phyloP scores from a whole-genome alignment of 2,797 vertebrate species.

The Esox masquinongy region DNA sequence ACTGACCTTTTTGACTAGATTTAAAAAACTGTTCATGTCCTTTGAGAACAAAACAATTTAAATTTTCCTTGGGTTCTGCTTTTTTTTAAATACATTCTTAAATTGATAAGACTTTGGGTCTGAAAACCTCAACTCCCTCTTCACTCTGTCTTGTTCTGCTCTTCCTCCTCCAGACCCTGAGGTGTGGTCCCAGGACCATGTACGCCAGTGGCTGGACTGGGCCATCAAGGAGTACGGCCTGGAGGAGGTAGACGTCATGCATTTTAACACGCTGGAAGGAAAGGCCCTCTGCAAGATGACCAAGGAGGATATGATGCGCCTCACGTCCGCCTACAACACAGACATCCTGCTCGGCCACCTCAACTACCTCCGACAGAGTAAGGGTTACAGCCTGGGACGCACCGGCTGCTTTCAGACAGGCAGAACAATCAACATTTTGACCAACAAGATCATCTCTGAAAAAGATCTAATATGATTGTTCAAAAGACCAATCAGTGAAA shows the following conservation, averaged over 20 bases:
- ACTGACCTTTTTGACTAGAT: not conserved
- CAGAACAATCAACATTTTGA: too few relatives aligned
- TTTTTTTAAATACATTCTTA: not conserved
- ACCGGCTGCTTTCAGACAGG: too few relatives aligned
- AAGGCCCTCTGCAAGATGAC: conserved; percentile 83
- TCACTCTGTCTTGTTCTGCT: not conserved
- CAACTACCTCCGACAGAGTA: conserved; percentile 85
- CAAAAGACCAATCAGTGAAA: too few relatives aligned
- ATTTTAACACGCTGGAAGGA: conserved; percentile 81
- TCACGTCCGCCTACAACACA: conserved; percentile 82
- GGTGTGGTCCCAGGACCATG: conserved; percentile 82
- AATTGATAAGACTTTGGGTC: not conserved
- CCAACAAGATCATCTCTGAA: too few relatives aligned
- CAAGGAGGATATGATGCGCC: conserved; percentile 83
- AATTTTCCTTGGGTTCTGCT: not conserved
- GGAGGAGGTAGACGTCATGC: conserved; percentile 77
- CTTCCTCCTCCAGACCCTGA: conserved; percentile 66
- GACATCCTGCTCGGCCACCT: conserved; percentile 88
- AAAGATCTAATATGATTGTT: too few relatives aligned
- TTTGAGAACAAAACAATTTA: not conserved
- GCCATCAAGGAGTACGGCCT: conserved; percentile 85
- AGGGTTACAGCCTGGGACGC: conserved; percentile 34
- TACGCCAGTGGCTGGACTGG: conserved; percentile 85
- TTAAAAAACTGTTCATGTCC: not conserved
- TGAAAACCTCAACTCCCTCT: not conserved